Base-by-base conservation (phyloP, 2,113 vertebrate genomes). In the Charadrius vociferus region DNA sequence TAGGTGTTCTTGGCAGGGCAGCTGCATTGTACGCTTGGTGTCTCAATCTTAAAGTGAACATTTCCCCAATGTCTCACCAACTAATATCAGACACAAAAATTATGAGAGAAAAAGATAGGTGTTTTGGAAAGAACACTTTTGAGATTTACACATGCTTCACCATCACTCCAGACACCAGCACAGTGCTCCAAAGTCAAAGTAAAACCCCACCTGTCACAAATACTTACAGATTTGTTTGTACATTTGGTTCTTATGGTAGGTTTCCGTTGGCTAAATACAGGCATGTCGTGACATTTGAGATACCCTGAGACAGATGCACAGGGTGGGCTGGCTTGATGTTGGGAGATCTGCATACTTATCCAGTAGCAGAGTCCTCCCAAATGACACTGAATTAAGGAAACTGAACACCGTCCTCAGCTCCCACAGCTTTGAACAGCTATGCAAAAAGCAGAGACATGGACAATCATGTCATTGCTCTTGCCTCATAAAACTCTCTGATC, bases 71-170 rank as follows among this genome's bases (percentile, higher is more conserved):
- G 20, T 30, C 30, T 71, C 26, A 79, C 26, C 3, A 81, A 26
- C 43, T 6, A 20, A 15, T 7, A 56, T 14, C 10, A 75, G 23
- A 7, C 34, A 72, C 11, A 6, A 34, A 59, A 90, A 68, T 2
- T 19, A 7, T 43, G 10, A 37, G 16, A 12, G 15, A 74, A 79
- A 68, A 62, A 7, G 2, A 1, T 5, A 2, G 6, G 1, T 24
- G 3, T 47, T 55, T 23, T 72, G 43, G 52, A 88, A 86, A 65
- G 2, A 30, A 7, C 1, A 24, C 1, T 81, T 88, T 8, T 27
- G 13, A 70, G 37, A 70, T 70, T 70, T 73, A 27, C 3, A 55
- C 3, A 9, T 36, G 15, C 18, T 86, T 71, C 27, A 73, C 12
- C 24, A 50, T 6, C 34, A 45, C 19, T 58, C 16, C 32, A 56